A percentile compares a stretch with the other conserved stretches of the same genome.
These are phyloP conservation scores for Pyrgus malvae DNA, from an alignment of 2,888 invertebrate genomes.

Conservation along the genomic window DNA sequence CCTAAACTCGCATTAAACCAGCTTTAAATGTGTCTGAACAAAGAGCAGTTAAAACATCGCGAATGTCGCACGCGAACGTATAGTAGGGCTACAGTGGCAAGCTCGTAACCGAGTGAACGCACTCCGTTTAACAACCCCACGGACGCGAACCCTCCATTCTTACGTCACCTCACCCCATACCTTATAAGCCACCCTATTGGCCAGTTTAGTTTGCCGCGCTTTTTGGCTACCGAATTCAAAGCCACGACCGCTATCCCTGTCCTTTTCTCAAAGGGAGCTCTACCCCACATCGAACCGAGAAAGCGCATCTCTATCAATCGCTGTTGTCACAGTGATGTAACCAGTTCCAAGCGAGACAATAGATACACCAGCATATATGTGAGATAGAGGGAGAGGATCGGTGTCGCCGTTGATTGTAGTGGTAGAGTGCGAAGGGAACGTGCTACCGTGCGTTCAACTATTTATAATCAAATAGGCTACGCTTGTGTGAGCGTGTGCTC, in stretches of 20 bases:
- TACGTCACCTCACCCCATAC: constrained; percentile 81
- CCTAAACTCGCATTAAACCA: constrained; percentile 61
- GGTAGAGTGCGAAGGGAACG: constrained; percentile 77
- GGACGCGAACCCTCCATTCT: constrained; percentile 57
- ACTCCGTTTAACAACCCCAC: constrained; percentile 74
- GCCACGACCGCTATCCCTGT: constrained; percentile 46
- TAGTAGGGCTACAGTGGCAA: constrained; percentile 61
- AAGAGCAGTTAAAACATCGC: constrained; percentile 67
- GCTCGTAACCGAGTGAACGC: constrained; percentile 74
- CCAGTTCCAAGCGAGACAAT: constrained; percentile 57
- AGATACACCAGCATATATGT: constrained; percentile 38
- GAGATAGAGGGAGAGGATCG: constrained; percentile 53
- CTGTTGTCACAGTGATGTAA: constrained; percentile 72
- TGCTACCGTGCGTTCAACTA: constrained; percentile 81
- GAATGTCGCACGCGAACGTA: constrained; percentile 50
- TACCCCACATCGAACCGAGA: constrained; percentile 54
- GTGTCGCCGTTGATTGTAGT: constrained; percentile 71
- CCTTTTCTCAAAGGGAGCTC: constrained; percentile 48
- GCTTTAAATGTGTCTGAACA: constrained; percentile 67
- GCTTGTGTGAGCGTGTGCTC: constrained; percentile 64
- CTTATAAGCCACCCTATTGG: constrained; percentile 54
- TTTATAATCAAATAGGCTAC: constrained; percentile 76
- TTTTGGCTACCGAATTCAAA: constrained; percentile 58
- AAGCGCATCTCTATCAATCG: constrained; percentile 45
- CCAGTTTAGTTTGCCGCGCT: constrained; percentile 75